Evolutionary conservation across 2,888 invertebrate species (phyloP), one percentile per base, ranked within the genome.

Genomic region (Dorcus hopei): DNA sequence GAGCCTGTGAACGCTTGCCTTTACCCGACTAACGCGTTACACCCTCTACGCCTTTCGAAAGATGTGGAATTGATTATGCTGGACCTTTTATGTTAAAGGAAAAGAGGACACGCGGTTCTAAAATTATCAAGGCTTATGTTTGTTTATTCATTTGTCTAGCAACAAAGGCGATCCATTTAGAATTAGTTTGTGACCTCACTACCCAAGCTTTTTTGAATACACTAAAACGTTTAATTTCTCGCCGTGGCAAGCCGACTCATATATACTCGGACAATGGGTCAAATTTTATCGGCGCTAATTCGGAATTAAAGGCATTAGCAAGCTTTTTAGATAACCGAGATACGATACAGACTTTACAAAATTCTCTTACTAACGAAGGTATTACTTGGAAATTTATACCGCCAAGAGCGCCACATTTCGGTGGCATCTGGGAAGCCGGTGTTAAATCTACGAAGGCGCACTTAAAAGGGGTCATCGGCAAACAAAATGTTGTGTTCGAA

Each of bases 361-460:
- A 26, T 26, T 26, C 26, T 26, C 5, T 42, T 2, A 42, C 5
- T 48, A 19, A 58, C 3, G 47, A 57, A 23, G 64, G 58, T 11
- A 56, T 63, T 26, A 39, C 57, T 6, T 74, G 73, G 73, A 57
- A 67, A 19, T 75, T 73, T 52, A 71, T 67, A 41, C 70, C 72
- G 1, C 62, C 73, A 6, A 26, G 48, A 14, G 63, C 69, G 3
- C 73, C 72, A 2, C 66, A 73, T 49, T 70, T 72, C 49, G 74
- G 74, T 8, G 73, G 75, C 6, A 26, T 74, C n/a, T 74, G 72
- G 72, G 76, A 77, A 56, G 68, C 72, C 3, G 71, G 68, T 3
- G 67, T 74, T 4, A 73, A 70, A 52, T 67, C 68, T 0, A 55
- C 67, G 4, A 76, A 77, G 59, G 54, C 52, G 52, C 71, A 72